Percentiles rank a stretch among this genome's conserved stretches.
Evolutionary conservation across 2,113 vertebrate species (phyloP).

Genomic region (Archocentrus centrarchus): DNA sequence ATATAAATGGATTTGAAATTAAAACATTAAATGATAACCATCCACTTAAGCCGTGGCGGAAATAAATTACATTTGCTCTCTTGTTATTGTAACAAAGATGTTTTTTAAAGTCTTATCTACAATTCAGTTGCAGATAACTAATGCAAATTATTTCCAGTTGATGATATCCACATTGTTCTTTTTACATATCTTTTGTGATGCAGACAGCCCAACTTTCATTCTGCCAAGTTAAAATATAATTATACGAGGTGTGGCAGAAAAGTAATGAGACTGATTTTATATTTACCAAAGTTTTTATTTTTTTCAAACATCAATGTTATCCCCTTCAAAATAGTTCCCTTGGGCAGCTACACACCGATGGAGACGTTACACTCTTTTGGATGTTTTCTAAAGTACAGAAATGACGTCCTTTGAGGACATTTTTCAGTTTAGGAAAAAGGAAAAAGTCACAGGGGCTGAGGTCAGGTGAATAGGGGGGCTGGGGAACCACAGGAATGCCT

Average conservation of each 20-base stretch:
- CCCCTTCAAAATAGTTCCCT: too few relatives aligned
- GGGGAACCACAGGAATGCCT: too few relatives aligned
- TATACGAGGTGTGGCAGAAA: neutral
- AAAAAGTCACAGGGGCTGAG: too few relatives aligned
- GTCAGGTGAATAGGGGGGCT: too few relatives aligned
- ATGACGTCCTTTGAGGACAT: too few relatives aligned
- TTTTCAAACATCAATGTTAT: too few relatives aligned
- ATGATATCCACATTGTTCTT: neutral
- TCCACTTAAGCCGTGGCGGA: neutral
- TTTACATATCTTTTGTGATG: conserved; percentile 1
- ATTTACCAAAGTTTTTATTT: too few relatives aligned
- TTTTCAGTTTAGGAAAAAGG: too few relatives aligned
- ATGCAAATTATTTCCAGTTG: neutral
- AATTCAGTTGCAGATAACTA: neutral
- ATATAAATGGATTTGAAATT: conserved; percentile 11
- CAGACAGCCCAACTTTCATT: neutral
- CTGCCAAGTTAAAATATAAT: neutral
- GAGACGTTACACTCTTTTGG: too few relatives aligned
- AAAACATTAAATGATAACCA: conserved; percentile 9
- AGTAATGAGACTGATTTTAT: too few relatives aligned
- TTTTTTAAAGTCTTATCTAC: neutral
- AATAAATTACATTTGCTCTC: conserved; percentile 7
- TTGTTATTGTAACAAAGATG: conserved; percentile 10
- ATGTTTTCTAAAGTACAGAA: too few relatives aligned
- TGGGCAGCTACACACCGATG: too few relatives aligned